A percentile compares a stretch with the other conserved stretches of the same genome.
Evolutionary conservation across 2,888 invertebrate genomes (phyloP).

Genomic region (Eudasyphora cyanicolor): DNA sequence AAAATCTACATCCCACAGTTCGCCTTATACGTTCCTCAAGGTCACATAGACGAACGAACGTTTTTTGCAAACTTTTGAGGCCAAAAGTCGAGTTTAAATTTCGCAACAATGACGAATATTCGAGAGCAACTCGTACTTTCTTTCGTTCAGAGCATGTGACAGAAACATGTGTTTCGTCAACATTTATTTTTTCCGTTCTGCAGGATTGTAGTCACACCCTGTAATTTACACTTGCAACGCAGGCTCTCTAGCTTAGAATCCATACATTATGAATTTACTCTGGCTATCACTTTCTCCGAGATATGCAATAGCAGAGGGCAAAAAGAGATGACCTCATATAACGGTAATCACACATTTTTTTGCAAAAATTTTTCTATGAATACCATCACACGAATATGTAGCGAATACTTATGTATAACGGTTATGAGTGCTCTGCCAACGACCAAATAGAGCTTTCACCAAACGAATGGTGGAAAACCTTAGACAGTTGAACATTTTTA

Average conservation of each 20-base stretch:
- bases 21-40: no score
- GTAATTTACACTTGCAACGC: slow-evolving; percentile 34
- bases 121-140: no score
- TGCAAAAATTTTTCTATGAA: slow-evolving; percentile 22
- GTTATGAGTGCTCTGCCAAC: slow-evolving; percentile 60
- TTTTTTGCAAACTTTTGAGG: no score
- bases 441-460: slow-evolving; percentile 51
- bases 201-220: slow-evolving; percentile 40
- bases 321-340: slow-evolving; percentile 41
- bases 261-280: not conserved
- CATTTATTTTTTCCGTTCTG: not conserved
- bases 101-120: no score
- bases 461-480: slow-evolving; percentile 70
- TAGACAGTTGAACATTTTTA: slow-evolving; percentile 77
- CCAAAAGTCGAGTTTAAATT: no score
- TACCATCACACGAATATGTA: slow-evolving; percentile 32
- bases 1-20: no score
- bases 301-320: slow-evolving; percentile 9
- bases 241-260: slow-evolving; percentile 17
- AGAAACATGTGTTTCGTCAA: not conserved
- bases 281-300: not conserved
- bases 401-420: slow-evolving; percentile 69
- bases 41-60: no score
- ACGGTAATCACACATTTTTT: not conserved
- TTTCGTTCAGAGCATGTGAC: no score